Conservation (phyloP, 2,113 vertebrate genomes). For the Callorhinus ursinus region DNA sequence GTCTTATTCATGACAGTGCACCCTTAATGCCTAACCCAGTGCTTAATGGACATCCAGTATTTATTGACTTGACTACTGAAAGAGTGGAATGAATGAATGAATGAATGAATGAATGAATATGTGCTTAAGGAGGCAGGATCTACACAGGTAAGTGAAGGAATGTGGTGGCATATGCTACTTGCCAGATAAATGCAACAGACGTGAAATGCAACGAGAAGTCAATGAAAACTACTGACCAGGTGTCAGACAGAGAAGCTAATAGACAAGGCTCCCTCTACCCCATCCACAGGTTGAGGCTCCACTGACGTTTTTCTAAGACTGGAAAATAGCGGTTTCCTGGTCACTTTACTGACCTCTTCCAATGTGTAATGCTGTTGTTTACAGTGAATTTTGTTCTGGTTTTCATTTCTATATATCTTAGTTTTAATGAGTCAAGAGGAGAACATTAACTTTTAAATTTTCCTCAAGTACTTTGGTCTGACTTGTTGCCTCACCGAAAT, state of each 20-base stretch:
- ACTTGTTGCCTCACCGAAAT: background rate
- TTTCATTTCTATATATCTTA: background rate
- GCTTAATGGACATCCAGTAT: background rate
- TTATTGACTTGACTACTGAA: background rate
- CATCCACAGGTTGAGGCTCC: background rate
- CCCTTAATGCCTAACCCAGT: background rate
- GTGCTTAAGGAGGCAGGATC: background rate
- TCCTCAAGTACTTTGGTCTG: background rate
- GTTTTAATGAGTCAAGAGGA: conserved; percentile 12
- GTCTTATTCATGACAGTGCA: background rate
- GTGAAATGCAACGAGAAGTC: background rate
- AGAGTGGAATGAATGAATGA: background rate
- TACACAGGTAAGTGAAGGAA: background rate
- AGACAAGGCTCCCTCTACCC: background rate
- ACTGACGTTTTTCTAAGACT: background rate
- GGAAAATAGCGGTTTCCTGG: background rate
- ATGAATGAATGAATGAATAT: background rate
- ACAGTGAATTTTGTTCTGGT: background rate
- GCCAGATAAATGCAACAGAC: background rate
- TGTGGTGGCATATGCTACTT: background rate
- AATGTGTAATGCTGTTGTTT: background rate
- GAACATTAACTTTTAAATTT: background rate
- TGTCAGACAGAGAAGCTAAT: background rate
- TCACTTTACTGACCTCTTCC: background rate
- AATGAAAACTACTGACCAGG: background rate